phyloP scores from a whole-genome alignment of 2,888 invertebrate genomes.

The Epicampocera succincta region DNA sequence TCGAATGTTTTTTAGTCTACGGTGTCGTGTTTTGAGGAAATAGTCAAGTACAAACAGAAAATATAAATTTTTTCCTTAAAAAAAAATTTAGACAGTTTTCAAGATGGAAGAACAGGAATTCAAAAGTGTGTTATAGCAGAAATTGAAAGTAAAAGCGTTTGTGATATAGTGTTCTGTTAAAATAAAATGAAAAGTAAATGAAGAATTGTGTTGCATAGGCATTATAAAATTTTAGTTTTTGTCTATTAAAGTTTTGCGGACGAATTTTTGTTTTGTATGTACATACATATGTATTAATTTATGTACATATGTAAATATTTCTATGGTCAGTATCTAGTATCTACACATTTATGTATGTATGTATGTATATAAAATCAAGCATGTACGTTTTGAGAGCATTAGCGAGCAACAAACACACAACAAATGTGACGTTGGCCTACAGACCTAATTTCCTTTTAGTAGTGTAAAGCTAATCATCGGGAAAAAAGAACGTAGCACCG shows the following conservation, averaged over 20 bases:
- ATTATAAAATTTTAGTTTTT: conserved; percentile 5
- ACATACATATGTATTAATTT: too few species aligned
- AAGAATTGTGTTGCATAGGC: conserved; percentile 5
- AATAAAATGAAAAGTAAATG: background rate
- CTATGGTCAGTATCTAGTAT: background rate
- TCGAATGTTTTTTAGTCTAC: conserved; percentile 46
- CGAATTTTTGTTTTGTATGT: too few species aligned
- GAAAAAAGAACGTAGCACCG: conserved; percentile 37
- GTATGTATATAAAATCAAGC: too few species aligned
- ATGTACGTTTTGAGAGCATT: conserved; percentile 38
- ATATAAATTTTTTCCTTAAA: background rate
- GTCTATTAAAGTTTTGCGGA: background rate
- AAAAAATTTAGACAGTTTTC: background rate
- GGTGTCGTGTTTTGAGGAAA: conserved; percentile 53
- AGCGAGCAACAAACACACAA: conserved; percentile 26
- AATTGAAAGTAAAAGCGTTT: conserved; percentile 24
- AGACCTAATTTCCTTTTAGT: conserved; percentile 72
- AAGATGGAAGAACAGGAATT: conserved; percentile 13
- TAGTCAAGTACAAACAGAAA: conserved; percentile 19
- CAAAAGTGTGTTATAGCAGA: conserved; percentile 2
- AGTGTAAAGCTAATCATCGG: conserved; percentile 44
- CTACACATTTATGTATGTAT: too few species aligned
- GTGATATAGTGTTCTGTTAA: background rate
- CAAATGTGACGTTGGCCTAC: conserved; percentile 71
- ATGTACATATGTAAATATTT: conserved; percentile 7